phyloP scores from a whole-genome alignment of 2,888 invertebrate genomes.

The Megaustenia siamemsis region DNA sequence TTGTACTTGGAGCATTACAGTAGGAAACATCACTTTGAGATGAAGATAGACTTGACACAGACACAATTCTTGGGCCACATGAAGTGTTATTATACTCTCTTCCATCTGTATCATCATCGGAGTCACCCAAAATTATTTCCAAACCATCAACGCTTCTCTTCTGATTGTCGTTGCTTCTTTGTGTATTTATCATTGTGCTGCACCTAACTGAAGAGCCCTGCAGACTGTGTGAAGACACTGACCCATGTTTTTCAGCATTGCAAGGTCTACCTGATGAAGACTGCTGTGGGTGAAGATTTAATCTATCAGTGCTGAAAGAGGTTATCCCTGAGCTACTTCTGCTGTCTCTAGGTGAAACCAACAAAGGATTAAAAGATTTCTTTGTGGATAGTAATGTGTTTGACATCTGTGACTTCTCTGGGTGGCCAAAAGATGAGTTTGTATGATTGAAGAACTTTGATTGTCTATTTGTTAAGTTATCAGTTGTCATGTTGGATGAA shows the following conservation, averaged over 20 bases:
- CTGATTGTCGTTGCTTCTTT: not conserved
- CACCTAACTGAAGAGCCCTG: not conserved
- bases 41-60: constrained; percentile 33
- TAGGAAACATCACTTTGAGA: not conserved
- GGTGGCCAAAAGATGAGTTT: not conserved
- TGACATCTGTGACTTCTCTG: not conserved
- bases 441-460: not conserved
- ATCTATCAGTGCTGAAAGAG: not conserved
- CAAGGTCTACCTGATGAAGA: not conserved
- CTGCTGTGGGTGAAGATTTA: not conserved
- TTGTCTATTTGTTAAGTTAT: not conserved
- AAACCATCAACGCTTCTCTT: not conserved
- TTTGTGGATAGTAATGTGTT: not conserved
- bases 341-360: not conserved
- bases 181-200: not conserved
- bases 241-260: not conserved
- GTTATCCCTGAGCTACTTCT: not conserved
- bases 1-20: not conserved
- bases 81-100: not conserved
- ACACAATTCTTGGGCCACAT: constrained; percentile 28
- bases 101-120: constrained; percentile 24
- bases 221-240: not conserved
- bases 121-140: constrained; percentile 41
- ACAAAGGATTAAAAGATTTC: not conserved
- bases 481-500: too few species aligned